Base-by-base conservation (phyloP, 2,888 invertebrate genomes). In the Ctenicera cuprea region DNA sequence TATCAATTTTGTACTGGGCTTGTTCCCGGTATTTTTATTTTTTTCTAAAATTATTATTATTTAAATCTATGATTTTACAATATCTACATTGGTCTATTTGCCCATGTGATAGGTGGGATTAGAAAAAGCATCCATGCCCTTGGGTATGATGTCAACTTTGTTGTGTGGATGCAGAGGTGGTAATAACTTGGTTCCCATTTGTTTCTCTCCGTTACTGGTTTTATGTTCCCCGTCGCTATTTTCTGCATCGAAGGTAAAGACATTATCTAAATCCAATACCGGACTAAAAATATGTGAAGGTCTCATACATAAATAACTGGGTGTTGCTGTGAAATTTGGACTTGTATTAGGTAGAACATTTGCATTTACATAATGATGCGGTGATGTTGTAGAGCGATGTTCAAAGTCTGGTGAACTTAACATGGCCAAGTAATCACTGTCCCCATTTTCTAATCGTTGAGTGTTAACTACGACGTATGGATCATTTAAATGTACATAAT, bases 401-500 rank as follows among this genome's bases (percentile, higher is more conserved):
- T 90, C 89, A 83, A 93, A 94, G 80, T 94, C 93, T 0, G 96
- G 95, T 0, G 94, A 91, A n/a, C 92, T 92, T 87, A 96, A 90
- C 91, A 94, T 92, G 3, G 91, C 91, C 52, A 96, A 85, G 79
- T 95, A 96, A 82, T 96, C 96, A 52, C 88, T 90, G 70, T 91
- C 89, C 1, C 90, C 90, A 0, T 87, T 88, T 66, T 89, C 86
- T 48, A 88, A 80, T 1, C 86, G 84, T 76, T 91, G 90, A 37
- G 89, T 88, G 83, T 95, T 95, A 88, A 92, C 91, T 72, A 92
- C 90, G 81, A 94, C 87, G 81, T 94, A 97, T 0, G 93, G 92
- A 45, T 93, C 91, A 83, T 97, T 97, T 65, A 97, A 87, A 80
- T 96, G 96, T 64, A 97, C 90, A 85, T 97, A 97, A 84, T 95